Percentiles rank a stretch among this genome's conserved stretches.
Conservation (phyloP, 1,140 invertebrate species). For the Colletes gigas region DNA sequence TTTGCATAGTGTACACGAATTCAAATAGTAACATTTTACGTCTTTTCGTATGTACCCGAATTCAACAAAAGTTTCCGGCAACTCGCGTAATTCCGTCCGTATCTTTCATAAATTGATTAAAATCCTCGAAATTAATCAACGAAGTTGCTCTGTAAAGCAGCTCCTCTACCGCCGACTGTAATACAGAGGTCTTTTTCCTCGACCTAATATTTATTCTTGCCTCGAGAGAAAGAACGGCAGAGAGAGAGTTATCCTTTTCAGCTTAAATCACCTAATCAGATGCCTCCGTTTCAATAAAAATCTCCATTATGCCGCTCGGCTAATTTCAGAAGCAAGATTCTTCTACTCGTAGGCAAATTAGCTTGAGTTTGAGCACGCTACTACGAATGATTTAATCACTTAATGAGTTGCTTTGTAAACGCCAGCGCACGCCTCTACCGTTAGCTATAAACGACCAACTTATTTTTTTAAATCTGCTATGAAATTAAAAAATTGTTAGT, state of each 20-base stretch:
- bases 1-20: too few relatives aligned
- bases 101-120: constrained; percentile 54
- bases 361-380: constrained; percentile 49
- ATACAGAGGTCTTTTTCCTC: constrained; percentile 35
- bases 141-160: constrained; percentile 52
- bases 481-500: too few relatives aligned
- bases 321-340: constrained; percentile 61
- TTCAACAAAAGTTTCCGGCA: background rate
- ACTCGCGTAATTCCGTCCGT: background rate
- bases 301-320: constrained; percentile 53
- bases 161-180: constrained; percentile 40
- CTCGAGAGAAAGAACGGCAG: constrained; percentile 18
- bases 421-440: background rate
- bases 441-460: background rate
- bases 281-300: constrained; percentile 56
- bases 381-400: constrained; percentile 62
- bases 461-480: too few relatives aligned
- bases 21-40: too few relatives aligned
- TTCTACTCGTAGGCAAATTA: constrained; percentile 55
- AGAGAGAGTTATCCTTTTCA: background rate
- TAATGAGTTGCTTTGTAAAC: constrained; percentile 51
- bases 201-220: constrained; percentile 50
- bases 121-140: constrained; percentile 63
- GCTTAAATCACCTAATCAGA: constrained; percentile 22
- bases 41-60: background rate